These are phyloP conservation scores for Neopipo cinnamomea DNA, from an alignment of 2,113 vertebrate species.

Conservation along the genomic window DNA sequence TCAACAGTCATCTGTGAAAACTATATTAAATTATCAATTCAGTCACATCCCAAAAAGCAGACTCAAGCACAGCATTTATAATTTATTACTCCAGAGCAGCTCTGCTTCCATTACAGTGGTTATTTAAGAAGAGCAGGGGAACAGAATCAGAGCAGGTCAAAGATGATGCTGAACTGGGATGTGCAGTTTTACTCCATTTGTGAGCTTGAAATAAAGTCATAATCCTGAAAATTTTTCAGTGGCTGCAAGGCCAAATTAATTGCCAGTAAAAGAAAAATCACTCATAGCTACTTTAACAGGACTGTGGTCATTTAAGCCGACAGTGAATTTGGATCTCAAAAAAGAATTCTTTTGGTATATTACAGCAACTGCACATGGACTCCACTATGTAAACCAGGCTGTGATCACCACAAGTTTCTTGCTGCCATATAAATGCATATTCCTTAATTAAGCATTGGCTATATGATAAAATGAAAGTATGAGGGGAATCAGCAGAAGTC, in stretches of 20 bases:
- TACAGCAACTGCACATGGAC: neutral
- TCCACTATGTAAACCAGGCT: neutral
- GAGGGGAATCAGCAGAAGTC: neutral
- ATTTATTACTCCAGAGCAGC: neutral
- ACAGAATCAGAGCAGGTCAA: neutral
- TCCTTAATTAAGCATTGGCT: neutral
- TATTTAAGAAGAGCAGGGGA: neutral
- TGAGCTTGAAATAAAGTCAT: neutral
- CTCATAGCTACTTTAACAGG: neutral
- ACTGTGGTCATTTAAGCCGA: neutral
- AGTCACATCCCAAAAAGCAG: neutral
- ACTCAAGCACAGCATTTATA: neutral
- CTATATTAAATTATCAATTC: neutral
- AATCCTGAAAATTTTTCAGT: neutral
- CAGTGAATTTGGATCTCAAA: neutral
- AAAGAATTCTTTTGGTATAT: neutral
- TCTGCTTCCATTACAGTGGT: neutral
- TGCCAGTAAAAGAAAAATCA: neutral
- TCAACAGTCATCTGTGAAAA: neutral
- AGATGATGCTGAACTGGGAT: neutral
- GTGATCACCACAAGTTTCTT: neutral
- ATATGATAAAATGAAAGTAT: neutral
- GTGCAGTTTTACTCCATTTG: neutral
- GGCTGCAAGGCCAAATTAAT: neutral
- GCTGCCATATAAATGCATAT: neutral